Percentiles rank a stretch among this genome's conserved stretches.
Evolutionary conservation across 2,113 vertebrate genomes (phyloP).

Genomic region (Anoura caudifer): DNA sequence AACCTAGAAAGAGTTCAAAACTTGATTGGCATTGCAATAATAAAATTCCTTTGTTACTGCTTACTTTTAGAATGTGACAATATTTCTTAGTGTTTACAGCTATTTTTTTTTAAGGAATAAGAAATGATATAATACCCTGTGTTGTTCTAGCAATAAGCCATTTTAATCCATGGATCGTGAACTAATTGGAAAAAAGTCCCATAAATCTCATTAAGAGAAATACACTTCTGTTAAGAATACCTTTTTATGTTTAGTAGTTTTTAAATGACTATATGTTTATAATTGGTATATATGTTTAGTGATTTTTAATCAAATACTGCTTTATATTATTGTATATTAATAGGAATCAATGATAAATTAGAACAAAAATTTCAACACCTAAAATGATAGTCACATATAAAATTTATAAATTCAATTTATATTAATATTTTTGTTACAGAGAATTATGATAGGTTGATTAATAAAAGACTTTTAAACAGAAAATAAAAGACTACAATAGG

Average conservation of each 20-base stretch:
- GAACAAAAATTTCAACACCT: conserved; percentile 4
- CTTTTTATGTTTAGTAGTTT: background rate
- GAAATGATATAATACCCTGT: background rate
- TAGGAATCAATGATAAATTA: background rate
- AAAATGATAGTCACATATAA: background rate
- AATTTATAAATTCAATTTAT: background rate
- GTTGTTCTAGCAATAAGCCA: background rate
- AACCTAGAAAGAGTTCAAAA: background rate
- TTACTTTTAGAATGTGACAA: background rate
- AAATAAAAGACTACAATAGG: background rate
- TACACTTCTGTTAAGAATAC: background rate
- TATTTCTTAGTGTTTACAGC: background rate
- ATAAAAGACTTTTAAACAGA: background rate
- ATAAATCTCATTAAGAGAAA: background rate
- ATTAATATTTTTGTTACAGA: background rate
- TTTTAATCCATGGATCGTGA: background rate
- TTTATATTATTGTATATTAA: background rate
- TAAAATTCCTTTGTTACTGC: background rate
- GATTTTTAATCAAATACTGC: background rate
- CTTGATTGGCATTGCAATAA: background rate
- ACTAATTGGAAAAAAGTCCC: background rate
- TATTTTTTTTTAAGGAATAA: background rate
- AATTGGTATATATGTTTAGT: background rate
- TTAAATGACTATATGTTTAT: background rate
- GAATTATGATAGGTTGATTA: background rate